A percentile compares a stretch with the other conserved stretches of the same genome.
These are phyloP conservation scores for Parus major DNA, from an alignment of 2,113 vertebrate genomes.

Conservation along the genomic window DNA sequence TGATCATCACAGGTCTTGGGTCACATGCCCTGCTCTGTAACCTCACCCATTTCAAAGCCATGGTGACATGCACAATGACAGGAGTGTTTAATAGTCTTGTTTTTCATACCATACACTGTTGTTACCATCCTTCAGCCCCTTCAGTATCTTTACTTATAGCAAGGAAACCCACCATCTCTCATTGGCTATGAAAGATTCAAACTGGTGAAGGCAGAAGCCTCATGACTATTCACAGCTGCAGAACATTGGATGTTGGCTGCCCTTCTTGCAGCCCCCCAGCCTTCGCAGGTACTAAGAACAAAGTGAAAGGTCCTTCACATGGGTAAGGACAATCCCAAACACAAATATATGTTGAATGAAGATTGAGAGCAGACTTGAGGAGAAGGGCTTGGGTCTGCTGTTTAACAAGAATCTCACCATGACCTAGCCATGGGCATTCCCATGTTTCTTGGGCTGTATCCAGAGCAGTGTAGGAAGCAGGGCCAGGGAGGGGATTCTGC, in stretches of 20 bases:
- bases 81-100: accelerated
- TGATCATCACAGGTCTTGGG: not conserved
- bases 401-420: not conserved
- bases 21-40: accelerated
- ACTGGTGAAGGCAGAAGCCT: not conserved
- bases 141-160: not conserved
- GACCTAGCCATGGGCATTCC: accelerated
- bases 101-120: accelerated
- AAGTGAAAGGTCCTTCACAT: not conserved
- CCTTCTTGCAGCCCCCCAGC: accelerated
- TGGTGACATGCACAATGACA: accelerated
- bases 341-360: not conserved
- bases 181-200: not conserved
- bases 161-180: not conserved
- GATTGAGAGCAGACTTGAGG: not conserved
- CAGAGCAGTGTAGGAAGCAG: not conserved
- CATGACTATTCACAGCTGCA: accelerated
- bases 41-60: not conserved
- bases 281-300: not conserved
- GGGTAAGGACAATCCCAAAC: not conserved
- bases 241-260: not conserved
- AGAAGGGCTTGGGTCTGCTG: not conserved
- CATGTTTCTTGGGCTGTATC: accelerated
- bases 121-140: not conserved
- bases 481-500: not conserved